Percentiles rank a stretch among this genome's conserved stretches.
Evolutionary conservation across 2,797 vertebrate genomes (phyloP).

Genomic region (Pseudochaenichthys georgianus): DNA sequence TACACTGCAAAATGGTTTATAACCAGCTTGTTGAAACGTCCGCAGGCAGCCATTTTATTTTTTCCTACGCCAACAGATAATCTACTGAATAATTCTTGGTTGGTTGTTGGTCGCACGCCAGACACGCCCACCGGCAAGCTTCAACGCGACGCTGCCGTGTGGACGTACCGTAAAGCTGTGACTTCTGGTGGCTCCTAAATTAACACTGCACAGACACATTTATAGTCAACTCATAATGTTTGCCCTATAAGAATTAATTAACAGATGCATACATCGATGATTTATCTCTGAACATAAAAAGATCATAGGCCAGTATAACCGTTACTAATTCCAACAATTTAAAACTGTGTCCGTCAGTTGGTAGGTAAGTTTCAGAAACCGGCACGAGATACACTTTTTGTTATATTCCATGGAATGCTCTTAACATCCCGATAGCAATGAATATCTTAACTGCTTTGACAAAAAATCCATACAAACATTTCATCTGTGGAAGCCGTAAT

Average conservation of each 20-base stretch:
- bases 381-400: no score
- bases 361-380: no score
- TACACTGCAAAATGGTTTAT: neutral
- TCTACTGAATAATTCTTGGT: neutral
- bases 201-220: conserved; percentile 1
- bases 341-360: neutral
- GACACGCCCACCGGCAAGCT: no score
- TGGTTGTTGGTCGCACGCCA: no score
- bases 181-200: conserved; percentile 1
- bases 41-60: no score
- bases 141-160: no score
- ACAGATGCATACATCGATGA: conserved; percentile 8
- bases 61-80: neutral
- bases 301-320: neutral
- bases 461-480: no score
- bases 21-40: neutral
- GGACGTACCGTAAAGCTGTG: neutral
- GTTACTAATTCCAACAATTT: neutral
- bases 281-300: conserved; percentile 14
- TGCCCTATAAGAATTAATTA: neutral
- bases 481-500: no score
- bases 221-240: conserved; percentile 3
- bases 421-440: no score
- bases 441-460: no score
- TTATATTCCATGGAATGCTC: no score